Evolutionary conservation across 2,888 invertebrate genomes (phyloP).

Genomic region (Ichneumoninae sp.): DNA sequence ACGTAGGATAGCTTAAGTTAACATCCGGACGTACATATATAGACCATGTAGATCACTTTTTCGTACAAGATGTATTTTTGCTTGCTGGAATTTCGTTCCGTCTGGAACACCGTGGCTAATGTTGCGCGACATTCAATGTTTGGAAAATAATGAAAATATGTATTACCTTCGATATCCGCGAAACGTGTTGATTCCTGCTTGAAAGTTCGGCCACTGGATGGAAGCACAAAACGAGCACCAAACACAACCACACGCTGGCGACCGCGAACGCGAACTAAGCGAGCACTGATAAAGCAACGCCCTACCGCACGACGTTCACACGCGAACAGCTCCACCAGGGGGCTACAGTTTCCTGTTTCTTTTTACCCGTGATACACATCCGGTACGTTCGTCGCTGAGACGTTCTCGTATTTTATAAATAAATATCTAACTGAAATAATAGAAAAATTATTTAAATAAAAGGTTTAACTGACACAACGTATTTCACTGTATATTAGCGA

Average conservation of each 20-base stretch:
- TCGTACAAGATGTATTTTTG: too few species aligned
- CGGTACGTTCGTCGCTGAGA: conserved; percentile 73
- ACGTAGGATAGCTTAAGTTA: too few species aligned
- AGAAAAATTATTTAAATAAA: conserved; percentile 72
- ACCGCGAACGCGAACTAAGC: background rate
- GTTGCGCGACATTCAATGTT: background rate
- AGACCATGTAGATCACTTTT: too few species aligned
- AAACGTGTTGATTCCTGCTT: background rate
- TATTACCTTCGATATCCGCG: conserved; percentile 2
- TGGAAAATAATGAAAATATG: background rate
- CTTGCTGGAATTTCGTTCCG: too few species aligned
- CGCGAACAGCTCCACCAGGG: conserved; percentile 19
- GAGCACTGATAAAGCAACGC: conserved; percentile 7
- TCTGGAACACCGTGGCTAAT: background rate
- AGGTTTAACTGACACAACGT: conserved; percentile 31
- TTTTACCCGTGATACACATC: conserved; percentile 76
- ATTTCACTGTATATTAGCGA: conserved; percentile 7
- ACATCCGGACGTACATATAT: too few species aligned
- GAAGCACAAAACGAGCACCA: background rate
- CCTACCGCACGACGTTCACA: background rate
- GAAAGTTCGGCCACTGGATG: background rate
- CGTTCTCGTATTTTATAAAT: conserved; percentile 69
- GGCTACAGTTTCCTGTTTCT: conserved; percentile 75
- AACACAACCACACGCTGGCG: background rate
- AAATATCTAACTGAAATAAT: conserved; percentile 70